Evolutionary conservation across 2,888 invertebrate genomes (phyloP).

Genomic region (Cosmopolites sordidus): DNA sequence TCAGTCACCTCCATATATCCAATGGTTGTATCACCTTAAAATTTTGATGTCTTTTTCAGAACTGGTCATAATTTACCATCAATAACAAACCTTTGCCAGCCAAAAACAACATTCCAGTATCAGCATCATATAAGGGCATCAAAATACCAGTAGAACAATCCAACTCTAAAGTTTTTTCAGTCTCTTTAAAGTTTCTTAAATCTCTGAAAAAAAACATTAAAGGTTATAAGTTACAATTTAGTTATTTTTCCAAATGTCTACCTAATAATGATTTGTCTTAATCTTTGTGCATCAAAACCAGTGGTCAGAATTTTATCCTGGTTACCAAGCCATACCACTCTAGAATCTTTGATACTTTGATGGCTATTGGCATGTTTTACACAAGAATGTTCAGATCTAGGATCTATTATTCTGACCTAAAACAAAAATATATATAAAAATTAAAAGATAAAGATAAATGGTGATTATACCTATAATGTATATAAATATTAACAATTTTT

Average conservation of each 20-base stretch:
- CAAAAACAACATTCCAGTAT: slow-evolving; percentile 92
- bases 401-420: slow-evolving; percentile 75
- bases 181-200: slow-evolving; percentile 70
- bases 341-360: slow-evolving; percentile 86
- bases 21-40: slow-evolving; percentile 77
- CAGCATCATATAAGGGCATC: slow-evolving; percentile 88
- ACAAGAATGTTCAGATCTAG: slow-evolving; percentile 61
- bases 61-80: neutral
- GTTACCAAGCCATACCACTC: slow-evolving; percentile 87
- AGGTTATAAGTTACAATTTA: neutral
- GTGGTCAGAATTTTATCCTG: slow-evolving; percentile 80
- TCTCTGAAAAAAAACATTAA: slow-evolving; percentile 57
- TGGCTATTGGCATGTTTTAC: slow-evolving; percentile 69
- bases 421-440: neutral
- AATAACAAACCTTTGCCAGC: slow-evolving; percentile 69
- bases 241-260: neutral
- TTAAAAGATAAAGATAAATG: too few species aligned
- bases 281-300: slow-evolving; percentile 82
- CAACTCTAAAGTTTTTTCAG: slow-evolving; percentile 73
- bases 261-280: slow-evolving; percentile 77
- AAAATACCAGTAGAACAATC: slow-evolving; percentile 87
- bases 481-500: too few species aligned
- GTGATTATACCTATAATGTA: too few species aligned
- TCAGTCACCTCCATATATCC: slow-evolving; percentile 87
- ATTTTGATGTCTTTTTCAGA: neutral